Percentiles rank a stretch among this genome's conserved stretches.
These are phyloP conservation scores for Drosophila tanythrix DNA, from an alignment of 2,888 invertebrate genomes.

Conservation along the genomic window DNA sequence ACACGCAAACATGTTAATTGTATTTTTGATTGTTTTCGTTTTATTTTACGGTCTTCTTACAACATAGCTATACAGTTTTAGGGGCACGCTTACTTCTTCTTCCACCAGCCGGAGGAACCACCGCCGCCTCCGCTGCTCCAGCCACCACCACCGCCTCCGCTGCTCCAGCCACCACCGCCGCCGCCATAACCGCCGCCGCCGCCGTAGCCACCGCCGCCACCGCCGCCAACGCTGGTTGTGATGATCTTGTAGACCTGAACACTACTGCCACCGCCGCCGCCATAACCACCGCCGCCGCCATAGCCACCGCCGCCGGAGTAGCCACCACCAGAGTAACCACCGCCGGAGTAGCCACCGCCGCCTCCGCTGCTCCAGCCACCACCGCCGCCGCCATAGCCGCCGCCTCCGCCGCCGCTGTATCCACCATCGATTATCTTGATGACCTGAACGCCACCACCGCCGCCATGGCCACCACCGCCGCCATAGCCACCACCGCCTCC, in stretches of 20 bases:
- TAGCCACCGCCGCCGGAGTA: conserved; percentile 27
- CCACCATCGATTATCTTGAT: conserved; percentile 44
- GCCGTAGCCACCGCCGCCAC: conserved; percentile 36
- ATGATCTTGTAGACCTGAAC: conserved; percentile 59
- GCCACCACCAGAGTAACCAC: conserved; percentile 33
- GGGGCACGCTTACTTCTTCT: conserved; percentile 62
- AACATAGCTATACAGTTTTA: conserved; percentile 5
- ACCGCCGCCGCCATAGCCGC: conserved; percentile 25
- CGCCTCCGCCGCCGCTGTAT: conserved; percentile 43
- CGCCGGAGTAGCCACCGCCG: conserved; percentile 31
- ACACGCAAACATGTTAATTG: conserved; percentile 18
- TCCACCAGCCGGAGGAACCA: conserved; percentile 68
- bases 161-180: conserved; percentile 27
- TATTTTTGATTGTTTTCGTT: conserved; percentile 8
- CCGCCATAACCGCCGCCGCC: conserved; percentile 21
- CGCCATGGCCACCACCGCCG: conserved; percentile 40
- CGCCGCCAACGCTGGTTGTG: conserved; percentile 7
- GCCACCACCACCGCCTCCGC: background rate
- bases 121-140: background rate
- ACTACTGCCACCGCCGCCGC: conserved; percentile 29
- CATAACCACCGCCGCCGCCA: conserved; percentile 16
- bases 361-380: conserved; percentile 16
- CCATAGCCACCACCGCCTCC: conserved; percentile 38
- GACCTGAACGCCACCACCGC: conserved; percentile 36
- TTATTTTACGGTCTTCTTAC: conserved; percentile 24